A percentile compares a stretch with the other conserved stretches of the same genome.
Evolutionary conservation across 2,888 invertebrate genomes (phyloP).

Genomic region (Eumerus sabulonum): DNA sequence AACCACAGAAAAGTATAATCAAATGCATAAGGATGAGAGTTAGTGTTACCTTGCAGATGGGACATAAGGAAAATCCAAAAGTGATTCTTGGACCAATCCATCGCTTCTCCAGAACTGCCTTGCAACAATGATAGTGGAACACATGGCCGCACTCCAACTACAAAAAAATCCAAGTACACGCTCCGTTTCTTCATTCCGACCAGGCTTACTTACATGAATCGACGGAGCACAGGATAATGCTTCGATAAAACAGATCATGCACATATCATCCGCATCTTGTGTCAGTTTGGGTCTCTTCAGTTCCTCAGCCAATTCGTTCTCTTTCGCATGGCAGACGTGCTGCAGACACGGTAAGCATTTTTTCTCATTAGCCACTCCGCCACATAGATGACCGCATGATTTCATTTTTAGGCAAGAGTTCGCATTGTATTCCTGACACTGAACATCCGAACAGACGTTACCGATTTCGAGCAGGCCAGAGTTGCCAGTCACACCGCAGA

Average conservation of each 20-base stretch:
- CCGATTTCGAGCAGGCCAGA: constrained; percentile 93
- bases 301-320: constrained; percentile 76
- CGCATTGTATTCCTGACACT: constrained; percentile 87
- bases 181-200: neutral
- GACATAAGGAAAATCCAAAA: constrained; percentile 96
- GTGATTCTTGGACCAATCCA: constrained; percentile 98
- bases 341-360: constrained; percentile 94
- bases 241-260: constrained; percentile 99
- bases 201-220: constrained; percentile 83
- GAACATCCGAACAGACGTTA: constrained; percentile 95
- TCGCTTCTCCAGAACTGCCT: constrained; percentile 88
- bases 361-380: constrained; percentile 92
- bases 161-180: constrained; percentile 55
- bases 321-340: constrained; percentile 84
- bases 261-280: constrained; percentile 99
- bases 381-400: constrained; percentile 94
- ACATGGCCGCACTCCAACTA: constrained; percentile 96
- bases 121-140: constrained; percentile 95
- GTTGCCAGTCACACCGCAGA: constrained; percentile 92
- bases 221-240: constrained; percentile 97
- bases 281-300: constrained; percentile 82
- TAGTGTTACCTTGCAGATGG: constrained; percentile 92
- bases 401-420: constrained; percentile 90
- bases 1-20: constrained; percentile 1
- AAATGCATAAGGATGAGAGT: neutral